These are phyloP conservation scores for Eubucco bourcierii DNA, from an alignment of 2,113 vertebrate genomes.

Conservation along the genomic window DNA sequence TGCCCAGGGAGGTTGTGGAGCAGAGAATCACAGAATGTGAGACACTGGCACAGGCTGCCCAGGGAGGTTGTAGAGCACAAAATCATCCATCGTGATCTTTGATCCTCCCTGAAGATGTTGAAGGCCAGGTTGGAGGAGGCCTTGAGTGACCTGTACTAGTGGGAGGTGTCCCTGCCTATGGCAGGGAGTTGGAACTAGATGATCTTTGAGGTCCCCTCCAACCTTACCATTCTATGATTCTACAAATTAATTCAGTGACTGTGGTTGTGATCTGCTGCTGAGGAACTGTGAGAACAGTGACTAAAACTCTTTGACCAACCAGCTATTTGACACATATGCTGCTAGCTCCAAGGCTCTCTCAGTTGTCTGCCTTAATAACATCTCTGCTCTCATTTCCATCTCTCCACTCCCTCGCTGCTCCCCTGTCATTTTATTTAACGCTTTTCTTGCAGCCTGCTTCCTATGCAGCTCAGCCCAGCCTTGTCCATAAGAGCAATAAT, in stretches of 20 bases:
- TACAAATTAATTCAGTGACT: neutral
- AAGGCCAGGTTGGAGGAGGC: no score
- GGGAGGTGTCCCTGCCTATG: no score
- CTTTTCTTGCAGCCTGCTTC: neutral
- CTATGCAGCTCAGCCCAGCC: neutral
- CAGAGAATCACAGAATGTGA: no score
- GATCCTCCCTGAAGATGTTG: no score
- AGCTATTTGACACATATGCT: conserved; percentile 25
- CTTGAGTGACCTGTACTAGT: no score
- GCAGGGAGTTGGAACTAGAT: no score
- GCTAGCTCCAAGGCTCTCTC: conserved; percentile 19
- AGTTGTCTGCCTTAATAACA: conserved; percentile 27
- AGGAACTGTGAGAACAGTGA: neutral
- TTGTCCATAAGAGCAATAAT: neutral
- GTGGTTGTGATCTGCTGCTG: neutral
- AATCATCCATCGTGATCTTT: no score
- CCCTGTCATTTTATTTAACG: neutral
- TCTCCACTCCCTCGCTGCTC: neutral
- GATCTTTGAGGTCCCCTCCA: no score
- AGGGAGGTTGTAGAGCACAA: no score
- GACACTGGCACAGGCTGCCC: no score
- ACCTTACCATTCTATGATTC: no score
- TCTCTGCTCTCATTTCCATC: conserved; percentile 42
- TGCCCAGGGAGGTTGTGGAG: no score
- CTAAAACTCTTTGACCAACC: conserved; percentile 10